Evolutionary conservation across 2,797 vertebrate genomes (phyloP), one percentile per base, ranked within the genome.

Genomic region (Scleropages formosus): DNA sequence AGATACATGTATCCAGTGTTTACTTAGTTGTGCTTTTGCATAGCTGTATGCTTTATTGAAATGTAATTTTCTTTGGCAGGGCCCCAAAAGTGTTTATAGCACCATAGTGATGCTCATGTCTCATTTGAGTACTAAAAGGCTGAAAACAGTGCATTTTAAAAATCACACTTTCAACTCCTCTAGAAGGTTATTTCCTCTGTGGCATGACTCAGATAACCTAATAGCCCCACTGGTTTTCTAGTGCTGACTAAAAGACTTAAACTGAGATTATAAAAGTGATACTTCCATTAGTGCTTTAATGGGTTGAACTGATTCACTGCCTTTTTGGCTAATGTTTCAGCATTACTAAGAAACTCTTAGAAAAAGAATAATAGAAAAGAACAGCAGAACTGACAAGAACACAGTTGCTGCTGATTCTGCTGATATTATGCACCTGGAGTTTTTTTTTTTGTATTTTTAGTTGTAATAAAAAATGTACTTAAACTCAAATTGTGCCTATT

Each of bases 281-380:
- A 49, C 46, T 49, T 51, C 67, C 18, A 49, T 47, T 68, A 8
- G 18, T 68, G 66, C 31, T 49, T 46, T 47, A 47, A 68, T 68
- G 18, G 15, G 49, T 15, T 20, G 12, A 11, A 49, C 46, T 66
- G 64, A 47, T 47, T 68, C 27, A 6, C 39, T 69, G 67, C 13
- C 39, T 67, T 67, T 46, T 67, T 46, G 13, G 65, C 31, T 46
- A 67, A 49, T 49, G 44, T n/a, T n/a, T 22, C 20, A 49, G 27
- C 39, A 69, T 22, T 46, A 69, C 16, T 69, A 18, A 24, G 44
- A 69, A 22, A n/a, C 3, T 3, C n/a, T 67, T 67, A 16, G 31
- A 22, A 69, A 69, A 10, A 39, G 60, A 68, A 68, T 24, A 66
- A 68, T 1, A 49, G 20, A 69, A 69, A 31, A 46, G 65, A 15